A percentile compares a stretch with the other conserved stretches of the same genome.
These are phyloP conservation scores for Paratilapia polleni DNA, from an alignment of 2,113 vertebrate species.

Conservation along the genomic window DNA sequence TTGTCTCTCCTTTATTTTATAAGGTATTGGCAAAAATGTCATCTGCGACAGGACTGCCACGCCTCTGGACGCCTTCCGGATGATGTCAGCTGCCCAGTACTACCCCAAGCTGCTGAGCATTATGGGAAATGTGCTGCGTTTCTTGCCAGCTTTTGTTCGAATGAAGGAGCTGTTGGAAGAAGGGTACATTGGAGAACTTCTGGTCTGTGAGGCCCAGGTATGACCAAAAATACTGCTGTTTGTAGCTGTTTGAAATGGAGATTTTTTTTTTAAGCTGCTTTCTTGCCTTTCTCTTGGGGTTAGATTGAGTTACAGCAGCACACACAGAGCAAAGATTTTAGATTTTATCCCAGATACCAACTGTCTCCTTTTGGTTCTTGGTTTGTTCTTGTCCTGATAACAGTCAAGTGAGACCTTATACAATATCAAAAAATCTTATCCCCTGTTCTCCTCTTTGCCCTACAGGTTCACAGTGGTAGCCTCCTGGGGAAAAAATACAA, in stretches of 20 bases:
- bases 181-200: conserved; percentile 93
- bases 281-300: not conserved
- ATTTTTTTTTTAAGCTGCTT: too few species aligned
- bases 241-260: not conserved
- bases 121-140: conserved; percentile 97
- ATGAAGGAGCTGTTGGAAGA: conserved; percentile 98
- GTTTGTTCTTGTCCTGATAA: not conserved
- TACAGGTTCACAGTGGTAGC: conserved; percentile 93
- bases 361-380: not conserved
- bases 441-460: not conserved
- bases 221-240: not conserved
- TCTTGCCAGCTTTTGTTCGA: conserved; percentile 93
- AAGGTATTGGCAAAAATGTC: conserved; percentile 98
- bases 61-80: conserved; percentile 94
- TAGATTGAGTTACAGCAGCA: not conserved
- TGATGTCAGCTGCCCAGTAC: conserved; percentile 98
- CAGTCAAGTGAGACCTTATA: not conserved
- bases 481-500: conserved; percentile 98
- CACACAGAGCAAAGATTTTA: not conserved
- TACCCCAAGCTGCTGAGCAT: conserved; percentile 99
- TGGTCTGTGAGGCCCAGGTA: conserved; percentile 93
- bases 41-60: conserved; percentile 97
- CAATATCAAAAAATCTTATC: not conserved
- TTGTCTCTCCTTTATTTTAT: conserved; percentile 21
- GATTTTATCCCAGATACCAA: not conserved